Evolutionary conservation across 2,113 vertebrate genomes (phyloP), one percentile per base, ranked within the genome.

Genomic region (Eira barbara): DNA sequence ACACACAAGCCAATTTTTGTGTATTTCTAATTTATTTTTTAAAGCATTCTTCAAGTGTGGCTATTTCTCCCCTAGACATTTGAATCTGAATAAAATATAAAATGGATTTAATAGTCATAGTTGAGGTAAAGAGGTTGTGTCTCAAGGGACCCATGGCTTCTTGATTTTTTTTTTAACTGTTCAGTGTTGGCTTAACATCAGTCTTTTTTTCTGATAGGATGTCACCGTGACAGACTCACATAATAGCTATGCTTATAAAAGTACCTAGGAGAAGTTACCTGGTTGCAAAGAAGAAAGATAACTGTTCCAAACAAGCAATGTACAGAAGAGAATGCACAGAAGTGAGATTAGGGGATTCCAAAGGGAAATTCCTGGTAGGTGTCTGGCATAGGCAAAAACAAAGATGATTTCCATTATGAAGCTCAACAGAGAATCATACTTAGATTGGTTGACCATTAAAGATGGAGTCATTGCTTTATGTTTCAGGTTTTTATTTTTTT

Each of bases 11-110:
- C 17, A 78, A 42, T 49, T 42, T 93, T 65, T 82, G 52, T 3
- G 15, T 47, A 55, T 94, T 93, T 91, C 71, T 17, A 39, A 91
- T 82, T 91, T 95, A 76, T 93, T 89, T 84, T 78, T 25, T 82
- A 93, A 94, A 91, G 3, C 67, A 59, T 71, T 91, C 52, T 96
- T 71, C 42, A 84, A 89, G 67, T 71, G 4, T 95, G 85, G 88
- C 69, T 90, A 3, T 87, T 86, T 78, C 76, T 96, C 36, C 13
- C 36, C 29, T 91, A 59, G 21, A 74, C 89, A 27, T 94, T 59
- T 95, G 65, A 55, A 95, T 95, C 45, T 95, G 78, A 93, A 85
- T 97, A 91, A 97, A 71, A 93, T 82, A 79, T 45, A 96, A 96
- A 80, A 39, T 63, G 36, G 91, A 91, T 91, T 88, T 91, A 94